Base-by-base conservation (phyloP, 2,888 invertebrate genomes). In the Phaonia tiefii region DNA sequence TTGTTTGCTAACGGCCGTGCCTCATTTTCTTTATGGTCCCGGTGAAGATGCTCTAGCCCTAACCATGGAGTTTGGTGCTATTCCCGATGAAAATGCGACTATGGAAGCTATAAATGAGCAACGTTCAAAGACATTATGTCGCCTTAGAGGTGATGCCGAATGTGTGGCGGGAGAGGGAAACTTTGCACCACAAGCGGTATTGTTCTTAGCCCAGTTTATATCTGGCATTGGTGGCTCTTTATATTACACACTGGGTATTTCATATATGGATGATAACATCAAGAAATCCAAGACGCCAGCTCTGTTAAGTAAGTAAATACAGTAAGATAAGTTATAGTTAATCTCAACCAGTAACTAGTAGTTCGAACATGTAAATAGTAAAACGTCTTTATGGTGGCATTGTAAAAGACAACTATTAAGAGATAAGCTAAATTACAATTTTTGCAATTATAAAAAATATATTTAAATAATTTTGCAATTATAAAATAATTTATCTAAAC, bases 251-350 rank as follows among this genome's bases (percentile, higher is more conserved):
- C 91, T 95, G 13, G 95, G 95, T 2, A 93, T 94, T 0, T 92
- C 95, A 1, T 95, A 95, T 86, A 94, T 95, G 94, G 95, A 95
- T 86, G 95, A 95, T 86, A 95, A 95, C 86, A 93, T 94, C n/a
- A 93, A 94, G 85, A 94, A 94, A 86, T 94, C 94, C 2, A 94
- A 94, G 86, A 94, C 95, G 0, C 94, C 95, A n/a, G 93, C 93
- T 1, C 89, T 95, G 49, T 92, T 95, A 79, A 94, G 95, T 93
- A 89, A 92, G 92, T 91, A 37, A 63, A 63, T 39, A 63, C 15
- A 63, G 42, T 49, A 31, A 5, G 31, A 31, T 31, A 31, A 31
- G 31, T 31, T 31, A 3, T 31, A 31, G 31, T 63, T 22, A 4
- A 17, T 37, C 37, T 46, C 37, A 25, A 39, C 8, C 31, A 25